Conservation (phyloP, 2,888 invertebrate species). For the Halocaridina rubra region DNA sequence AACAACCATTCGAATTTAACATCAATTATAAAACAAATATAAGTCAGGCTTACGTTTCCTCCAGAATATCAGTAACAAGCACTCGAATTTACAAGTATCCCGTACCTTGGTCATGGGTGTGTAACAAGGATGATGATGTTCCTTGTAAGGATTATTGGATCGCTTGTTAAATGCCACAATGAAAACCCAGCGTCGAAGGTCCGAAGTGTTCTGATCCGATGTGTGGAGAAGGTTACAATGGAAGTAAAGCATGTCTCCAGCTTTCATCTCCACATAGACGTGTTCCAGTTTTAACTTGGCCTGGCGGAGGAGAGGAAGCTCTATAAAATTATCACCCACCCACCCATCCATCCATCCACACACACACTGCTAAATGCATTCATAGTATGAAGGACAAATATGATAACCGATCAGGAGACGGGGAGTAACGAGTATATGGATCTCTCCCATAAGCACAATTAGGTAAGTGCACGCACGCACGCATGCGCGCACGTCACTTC, state of each 20-base stretch:
- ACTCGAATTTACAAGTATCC: not conserved
- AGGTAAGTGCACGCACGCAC: too few relatives aligned
- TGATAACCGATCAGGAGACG: too few relatives aligned
- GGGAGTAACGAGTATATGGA: too few relatives aligned
- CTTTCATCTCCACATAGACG: slow-evolving; percentile 37
- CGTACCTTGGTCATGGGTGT: slow-evolving; percentile 24
- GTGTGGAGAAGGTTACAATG: slow-evolving; percentile 56
- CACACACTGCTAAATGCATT: too few relatives aligned
- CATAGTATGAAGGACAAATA: too few relatives aligned
- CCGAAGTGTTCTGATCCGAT: slow-evolving; percentile 38
- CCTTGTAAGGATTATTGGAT: slow-evolving; percentile 36
- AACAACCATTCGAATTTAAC: not conserved
- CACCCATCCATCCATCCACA: too few relatives aligned
- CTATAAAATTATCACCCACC: too few relatives aligned
- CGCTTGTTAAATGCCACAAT: slow-evolving; percentile 44
- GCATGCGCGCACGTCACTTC: too few relatives aligned
- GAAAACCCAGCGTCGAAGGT: slow-evolving; percentile 35
- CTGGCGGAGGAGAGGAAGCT: not conserved
- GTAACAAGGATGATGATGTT: slow-evolving; percentile 57
- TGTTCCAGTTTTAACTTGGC: not conserved
- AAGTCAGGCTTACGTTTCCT: too few relatives aligned
- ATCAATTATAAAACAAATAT: too few relatives aligned
- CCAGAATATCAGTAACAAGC: not conserved
- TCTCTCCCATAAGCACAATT: too few relatives aligned
- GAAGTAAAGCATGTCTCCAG: slow-evolving; percentile 56